These are phyloP conservation scores for Clarias macrocephalus DNA, from an alignment of 2,113 vertebrate genomes.

Conservation along the genomic window DNA sequence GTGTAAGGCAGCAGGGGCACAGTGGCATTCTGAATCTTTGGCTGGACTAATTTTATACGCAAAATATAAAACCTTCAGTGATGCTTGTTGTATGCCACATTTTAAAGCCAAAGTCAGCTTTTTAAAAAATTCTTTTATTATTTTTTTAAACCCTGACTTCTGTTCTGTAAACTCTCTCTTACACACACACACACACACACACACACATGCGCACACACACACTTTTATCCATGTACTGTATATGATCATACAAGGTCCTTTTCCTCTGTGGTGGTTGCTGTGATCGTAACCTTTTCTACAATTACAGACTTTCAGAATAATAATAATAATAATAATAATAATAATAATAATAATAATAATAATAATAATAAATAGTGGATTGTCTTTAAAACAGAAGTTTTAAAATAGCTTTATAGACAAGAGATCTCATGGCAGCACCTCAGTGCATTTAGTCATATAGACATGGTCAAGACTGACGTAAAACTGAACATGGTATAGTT, in stretches of 20 bases:
- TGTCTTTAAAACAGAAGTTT: background rate
- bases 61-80: background rate
- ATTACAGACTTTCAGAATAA: background rate
- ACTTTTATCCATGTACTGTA: background rate
- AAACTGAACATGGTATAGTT: too few relatives aligned
- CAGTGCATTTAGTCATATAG: too few relatives aligned
- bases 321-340: too few relatives aligned
- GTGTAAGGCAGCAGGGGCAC: conserved; percentile 20
- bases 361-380: background rate
- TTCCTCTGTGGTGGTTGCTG: background rate
- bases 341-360: too few relatives aligned
- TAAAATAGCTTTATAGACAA: background rate
- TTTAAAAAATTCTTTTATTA: too few relatives aligned
- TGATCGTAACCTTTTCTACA: background rate
- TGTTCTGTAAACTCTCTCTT: background rate
- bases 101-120: conserved; percentile 35
- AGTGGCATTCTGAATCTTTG: conserved; percentile 27
- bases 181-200: background rate
- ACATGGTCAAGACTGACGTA: too few relatives aligned
- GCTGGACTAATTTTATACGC: conserved; percentile 33
- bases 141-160: conserved; percentile 3
- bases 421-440: background rate
- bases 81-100: conserved; percentile 37
- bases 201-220: background rate
- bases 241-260: conserved; percentile 9